Conservation (phyloP, 1,140 invertebrate species). For the Trypoxylus dichotomus region DNA sequence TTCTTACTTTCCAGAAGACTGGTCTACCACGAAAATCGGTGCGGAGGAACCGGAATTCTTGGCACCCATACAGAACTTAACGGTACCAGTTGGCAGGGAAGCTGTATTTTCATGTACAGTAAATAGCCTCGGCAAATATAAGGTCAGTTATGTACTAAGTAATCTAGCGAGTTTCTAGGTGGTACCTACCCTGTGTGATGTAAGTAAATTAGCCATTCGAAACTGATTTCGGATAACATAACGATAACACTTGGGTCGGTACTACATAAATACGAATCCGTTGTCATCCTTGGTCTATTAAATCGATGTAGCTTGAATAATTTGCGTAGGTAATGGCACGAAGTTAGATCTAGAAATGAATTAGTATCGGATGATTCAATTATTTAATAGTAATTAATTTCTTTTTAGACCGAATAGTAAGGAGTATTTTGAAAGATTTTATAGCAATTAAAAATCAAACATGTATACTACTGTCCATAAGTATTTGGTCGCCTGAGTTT, state of each 20-base stretch:
- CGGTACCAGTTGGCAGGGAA: conserved; percentile 76
- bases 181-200: not conserved
- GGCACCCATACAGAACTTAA: conserved; percentile 74
- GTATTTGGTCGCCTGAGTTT: too few relatives aligned
- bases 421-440: too few relatives aligned
- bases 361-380: not conserved
- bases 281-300: not conserved
- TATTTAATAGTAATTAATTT: not conserved
- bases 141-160: conserved; percentile 59
- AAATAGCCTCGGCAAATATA: conserved; percentile 77
- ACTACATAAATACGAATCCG: not conserved
- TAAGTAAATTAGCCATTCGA: not conserved
- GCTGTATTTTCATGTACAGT: conserved; percentile 77
- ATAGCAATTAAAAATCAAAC: too few relatives aligned
- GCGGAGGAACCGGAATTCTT: conserved; percentile 71
- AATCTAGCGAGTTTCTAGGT: not conserved
- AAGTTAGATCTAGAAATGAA: not conserved
- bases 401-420: too few relatives aligned
- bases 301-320: not conserved
- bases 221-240: not conserved
- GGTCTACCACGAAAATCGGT: conserved; percentile 53
- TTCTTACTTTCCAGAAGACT: conserved; percentile 47
- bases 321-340: not conserved
- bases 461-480: too few relatives aligned
- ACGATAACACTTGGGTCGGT: not conserved